phyloP scores from a whole-genome alignment of 2,888 invertebrate species.

The Ceramica pisi region DNA sequence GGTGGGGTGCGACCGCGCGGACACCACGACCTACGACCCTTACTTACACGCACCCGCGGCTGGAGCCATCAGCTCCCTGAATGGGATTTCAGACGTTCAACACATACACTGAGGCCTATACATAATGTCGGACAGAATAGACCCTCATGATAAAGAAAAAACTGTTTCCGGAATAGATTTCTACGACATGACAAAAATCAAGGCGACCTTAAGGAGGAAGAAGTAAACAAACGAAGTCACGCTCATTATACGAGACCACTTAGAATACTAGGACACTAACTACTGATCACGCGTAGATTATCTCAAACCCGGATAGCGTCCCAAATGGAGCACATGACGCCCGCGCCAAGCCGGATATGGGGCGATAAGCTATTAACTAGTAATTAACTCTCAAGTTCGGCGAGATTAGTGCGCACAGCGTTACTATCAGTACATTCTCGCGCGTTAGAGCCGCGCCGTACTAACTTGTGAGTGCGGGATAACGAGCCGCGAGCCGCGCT shows the following conservation, averaged over 20 bases:
- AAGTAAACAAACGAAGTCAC: background rate
- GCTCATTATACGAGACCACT: background rate
- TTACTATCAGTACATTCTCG: slow-evolving; percentile 16
- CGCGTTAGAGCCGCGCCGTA: background rate
- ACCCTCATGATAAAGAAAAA: background rate
- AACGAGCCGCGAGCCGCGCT: slow-evolving; percentile 10
- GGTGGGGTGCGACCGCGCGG: background rate
- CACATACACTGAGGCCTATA: background rate
- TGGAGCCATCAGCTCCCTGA: background rate
- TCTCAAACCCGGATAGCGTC: background rate
- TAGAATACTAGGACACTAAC: background rate
- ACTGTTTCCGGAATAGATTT: background rate
- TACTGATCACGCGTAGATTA: background rate
- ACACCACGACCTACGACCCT: background rate
- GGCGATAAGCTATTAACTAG: background rate
- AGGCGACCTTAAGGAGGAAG: background rate
- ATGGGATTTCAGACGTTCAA: background rate
- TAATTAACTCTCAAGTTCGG: slow-evolving; percentile 10
- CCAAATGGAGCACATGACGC: background rate
- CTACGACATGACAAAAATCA: background rate
- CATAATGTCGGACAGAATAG: too few species aligned
- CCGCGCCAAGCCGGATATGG: background rate
- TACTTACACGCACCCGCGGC: background rate
- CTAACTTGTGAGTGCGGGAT: slow-evolving; percentile 34
- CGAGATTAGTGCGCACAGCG: slow-evolving; percentile 1